Conservation (phyloP, 2,113 vertebrate genomes). For the Solea senegalensis region DNA sequence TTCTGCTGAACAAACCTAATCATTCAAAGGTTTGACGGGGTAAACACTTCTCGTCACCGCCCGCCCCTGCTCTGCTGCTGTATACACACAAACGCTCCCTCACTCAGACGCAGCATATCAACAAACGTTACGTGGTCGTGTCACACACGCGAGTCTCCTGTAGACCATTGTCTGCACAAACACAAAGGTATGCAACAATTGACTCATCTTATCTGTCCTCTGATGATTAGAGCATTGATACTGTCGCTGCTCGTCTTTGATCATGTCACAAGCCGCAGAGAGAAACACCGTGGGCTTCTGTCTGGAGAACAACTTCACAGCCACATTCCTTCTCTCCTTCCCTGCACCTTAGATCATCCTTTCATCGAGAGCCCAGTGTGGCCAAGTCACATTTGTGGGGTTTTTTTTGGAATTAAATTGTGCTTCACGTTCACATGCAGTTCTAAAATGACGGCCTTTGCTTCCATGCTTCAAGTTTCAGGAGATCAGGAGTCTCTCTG, state of each 20-base stretch:
- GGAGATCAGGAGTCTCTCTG: conserved; percentile 30
- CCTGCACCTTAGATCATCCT: conserved; percentile 3
- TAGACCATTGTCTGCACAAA: conserved; percentile 18
- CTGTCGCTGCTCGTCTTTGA: conserved; percentile 38
- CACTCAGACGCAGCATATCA: no score
- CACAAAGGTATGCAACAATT: conserved; percentile 49
- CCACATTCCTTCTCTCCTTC: conserved; percentile 8
- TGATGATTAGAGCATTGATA: conserved; percentile 59
- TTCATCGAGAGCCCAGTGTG: not conserved
- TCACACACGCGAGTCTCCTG: not conserved
- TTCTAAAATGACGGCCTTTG: conserved; percentile 39
- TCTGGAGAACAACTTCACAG: not conserved
- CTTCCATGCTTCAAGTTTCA: conserved; percentile 6
- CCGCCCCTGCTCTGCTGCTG: no score
- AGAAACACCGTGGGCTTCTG: not conserved
- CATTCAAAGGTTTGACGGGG: no score
- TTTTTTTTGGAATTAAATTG: conserved; percentile 19
- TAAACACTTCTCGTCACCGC: no score
- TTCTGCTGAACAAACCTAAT: no score
- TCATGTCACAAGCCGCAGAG: conserved; percentile 25
- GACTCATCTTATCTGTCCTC: conserved; percentile 47
- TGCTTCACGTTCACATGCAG: not conserved
- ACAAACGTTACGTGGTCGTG: not conserved
- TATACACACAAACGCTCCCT: no score
- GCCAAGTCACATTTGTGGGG: conserved; percentile 27